These are phyloP conservation scores for Rhizoglyphus robini DNA, from an alignment of 1,140 invertebrate genomes.

Conservation along the genomic window DNA sequence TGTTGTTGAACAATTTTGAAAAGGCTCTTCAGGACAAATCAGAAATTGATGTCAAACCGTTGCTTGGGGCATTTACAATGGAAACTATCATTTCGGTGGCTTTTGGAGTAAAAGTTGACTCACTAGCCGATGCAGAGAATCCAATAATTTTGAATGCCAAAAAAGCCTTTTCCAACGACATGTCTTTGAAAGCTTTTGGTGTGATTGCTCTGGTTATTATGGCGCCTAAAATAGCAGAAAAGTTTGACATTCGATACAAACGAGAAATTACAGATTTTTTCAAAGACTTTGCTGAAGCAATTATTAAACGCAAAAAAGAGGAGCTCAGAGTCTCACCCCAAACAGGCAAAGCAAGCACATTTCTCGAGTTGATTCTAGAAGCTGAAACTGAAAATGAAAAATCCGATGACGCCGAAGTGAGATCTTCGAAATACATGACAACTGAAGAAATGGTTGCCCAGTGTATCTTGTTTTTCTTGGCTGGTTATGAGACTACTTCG, in stretches of 20 bases:
- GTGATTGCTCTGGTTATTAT: neutral
- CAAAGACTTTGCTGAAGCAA: neutral
- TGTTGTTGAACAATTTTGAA: neutral
- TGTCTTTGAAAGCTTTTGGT: neutral
- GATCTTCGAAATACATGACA: neutral
- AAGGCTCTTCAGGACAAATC: neutral
- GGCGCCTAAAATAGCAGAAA: neutral
- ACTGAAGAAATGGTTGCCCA: conserved; percentile 50
- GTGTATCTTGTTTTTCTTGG: conserved; percentile 48
- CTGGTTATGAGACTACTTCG: conserved; percentile 49
- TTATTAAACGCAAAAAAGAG: neutral
- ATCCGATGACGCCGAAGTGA: neutral
- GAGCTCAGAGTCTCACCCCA: neutral
- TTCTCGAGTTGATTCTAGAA: neutral
- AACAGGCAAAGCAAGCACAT: neutral
- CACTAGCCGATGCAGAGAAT: too few relatives aligned
- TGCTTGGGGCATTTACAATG: neutral
- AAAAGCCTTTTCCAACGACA: neutral
- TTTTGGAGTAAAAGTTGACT: too few relatives aligned
- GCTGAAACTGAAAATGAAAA: neutral
- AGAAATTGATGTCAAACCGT: neutral
- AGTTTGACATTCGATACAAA: neutral
- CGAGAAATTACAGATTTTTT: neutral
- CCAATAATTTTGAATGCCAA: neutral
- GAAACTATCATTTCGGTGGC: too few relatives aligned